Conservation (phyloP, 2,113 vertebrate genomes). For the Zapus hudsonius region DNA sequence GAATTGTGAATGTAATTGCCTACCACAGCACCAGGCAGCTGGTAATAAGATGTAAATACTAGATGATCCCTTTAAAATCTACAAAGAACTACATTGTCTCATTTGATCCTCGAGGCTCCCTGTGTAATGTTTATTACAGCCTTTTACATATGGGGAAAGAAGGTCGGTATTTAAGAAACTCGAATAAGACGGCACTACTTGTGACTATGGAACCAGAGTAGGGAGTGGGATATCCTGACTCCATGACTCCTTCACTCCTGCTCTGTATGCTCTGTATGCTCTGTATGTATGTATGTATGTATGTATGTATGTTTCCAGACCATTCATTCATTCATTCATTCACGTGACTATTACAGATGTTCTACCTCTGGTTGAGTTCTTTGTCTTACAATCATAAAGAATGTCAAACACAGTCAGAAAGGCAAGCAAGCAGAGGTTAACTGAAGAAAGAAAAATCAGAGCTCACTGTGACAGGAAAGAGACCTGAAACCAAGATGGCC, state of each 20-base stretch:
- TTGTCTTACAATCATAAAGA: no score
- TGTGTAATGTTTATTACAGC: neutral
- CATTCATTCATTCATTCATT: neutral
- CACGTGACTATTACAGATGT: neutral
- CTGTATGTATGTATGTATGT: no score
- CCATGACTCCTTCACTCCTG: neutral
- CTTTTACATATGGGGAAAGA: neutral
- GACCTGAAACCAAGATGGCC: no score
- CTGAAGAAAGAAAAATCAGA: no score
- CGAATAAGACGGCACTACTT: neutral
- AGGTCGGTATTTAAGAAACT: conserved; percentile 1
- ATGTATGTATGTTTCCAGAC: neutral
- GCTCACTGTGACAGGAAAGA: no score
- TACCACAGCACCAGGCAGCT: neutral
- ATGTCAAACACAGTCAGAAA: no score
- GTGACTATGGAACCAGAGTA: neutral
- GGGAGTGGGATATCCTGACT: neutral
- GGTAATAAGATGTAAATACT: conserved; percentile 10
- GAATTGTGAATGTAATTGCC: neutral
- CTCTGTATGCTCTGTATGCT: neutral
- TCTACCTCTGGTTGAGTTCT: no score
- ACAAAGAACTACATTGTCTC: neutral
- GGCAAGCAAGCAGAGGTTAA: no score
- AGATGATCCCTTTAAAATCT: neutral
- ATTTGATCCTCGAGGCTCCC: neutral